Evolutionary conservation across 2,797 vertebrate species (phyloP).

Genomic region (Cercopithecus diana): DNA sequence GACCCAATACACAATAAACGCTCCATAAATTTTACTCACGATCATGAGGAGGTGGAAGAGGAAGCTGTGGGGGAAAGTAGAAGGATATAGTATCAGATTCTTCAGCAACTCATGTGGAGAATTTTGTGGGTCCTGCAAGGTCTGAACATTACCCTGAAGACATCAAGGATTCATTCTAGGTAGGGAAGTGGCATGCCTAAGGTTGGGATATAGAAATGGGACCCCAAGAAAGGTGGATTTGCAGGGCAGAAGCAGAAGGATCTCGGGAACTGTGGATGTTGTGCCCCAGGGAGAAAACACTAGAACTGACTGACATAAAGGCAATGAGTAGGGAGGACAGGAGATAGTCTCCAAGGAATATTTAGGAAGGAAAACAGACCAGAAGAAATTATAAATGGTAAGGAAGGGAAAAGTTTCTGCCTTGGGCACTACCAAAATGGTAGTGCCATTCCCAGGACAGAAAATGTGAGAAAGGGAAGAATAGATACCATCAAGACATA

Average conservation of each 20-base stretch:
- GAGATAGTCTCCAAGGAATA: not conserved
- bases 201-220: not conserved
- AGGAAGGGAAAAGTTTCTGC: not conserved
- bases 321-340: not conserved
- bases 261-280: not conserved
- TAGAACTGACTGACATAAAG: not conserved
- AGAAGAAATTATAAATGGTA: not conserved
- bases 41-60: too few species aligned
- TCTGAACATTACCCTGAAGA: not conserved
- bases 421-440: not conserved
- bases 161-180: not conserved
- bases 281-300: not conserved
- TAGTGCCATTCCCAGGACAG: not conserved
- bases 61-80: not conserved
- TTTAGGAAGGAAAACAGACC: not conserved
- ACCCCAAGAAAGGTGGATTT: not conserved
- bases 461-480: not conserved
- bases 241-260: not conserved
- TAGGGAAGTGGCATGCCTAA: not conserved
- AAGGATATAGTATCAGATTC: not conserved
- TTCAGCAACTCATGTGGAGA: not conserved
- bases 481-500: fast-evolving
- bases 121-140: not conserved
- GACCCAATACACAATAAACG: not conserved
- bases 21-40: not conserved